Evolutionary conservation across 2,888 invertebrate genomes (phyloP).

Genomic region (Brachycybe producta): DNA sequence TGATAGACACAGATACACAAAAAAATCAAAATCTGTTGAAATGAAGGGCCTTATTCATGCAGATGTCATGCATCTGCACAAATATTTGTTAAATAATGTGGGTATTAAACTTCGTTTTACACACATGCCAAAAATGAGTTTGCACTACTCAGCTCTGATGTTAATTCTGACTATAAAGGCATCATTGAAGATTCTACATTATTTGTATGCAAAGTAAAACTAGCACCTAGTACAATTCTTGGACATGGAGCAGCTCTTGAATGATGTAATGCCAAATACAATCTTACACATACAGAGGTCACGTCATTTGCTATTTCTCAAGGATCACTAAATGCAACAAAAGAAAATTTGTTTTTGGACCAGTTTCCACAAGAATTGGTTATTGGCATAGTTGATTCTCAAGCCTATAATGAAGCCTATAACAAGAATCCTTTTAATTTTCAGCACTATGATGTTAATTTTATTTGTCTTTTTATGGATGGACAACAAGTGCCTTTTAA

Average conservation of each 20-base stretch:
- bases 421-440: too few relatives aligned
- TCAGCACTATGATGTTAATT: too few relatives aligned
- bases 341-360: too few relatives aligned
- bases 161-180: constrained; percentile 15
- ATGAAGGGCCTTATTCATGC: background rate
- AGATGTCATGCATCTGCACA: background rate
- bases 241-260: constrained; percentile 23
- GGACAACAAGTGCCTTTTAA: too few relatives aligned
- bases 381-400: too few relatives aligned
- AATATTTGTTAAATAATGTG: background rate
- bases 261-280: constrained; percentile 23
- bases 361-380: too few relatives aligned
- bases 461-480: too few relatives aligned
- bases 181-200: constrained; percentile 22
- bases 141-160: constrained; percentile 24
- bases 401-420: too few relatives aligned
- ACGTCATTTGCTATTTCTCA: constrained; percentile 23
- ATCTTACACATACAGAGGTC: constrained; percentile 20
- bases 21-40: background rate
- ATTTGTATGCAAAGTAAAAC: constrained; percentile 21
- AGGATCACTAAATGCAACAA: constrained; percentile 25
- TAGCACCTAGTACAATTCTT: constrained; percentile 22
- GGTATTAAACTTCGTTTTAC: background rate
- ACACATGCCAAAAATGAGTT: background rate
- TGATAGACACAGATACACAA: background rate